These are phyloP conservation scores for Pheosia gnoma DNA, from an alignment of 2,888 invertebrate genomes.

Conservation along the genomic window DNA sequence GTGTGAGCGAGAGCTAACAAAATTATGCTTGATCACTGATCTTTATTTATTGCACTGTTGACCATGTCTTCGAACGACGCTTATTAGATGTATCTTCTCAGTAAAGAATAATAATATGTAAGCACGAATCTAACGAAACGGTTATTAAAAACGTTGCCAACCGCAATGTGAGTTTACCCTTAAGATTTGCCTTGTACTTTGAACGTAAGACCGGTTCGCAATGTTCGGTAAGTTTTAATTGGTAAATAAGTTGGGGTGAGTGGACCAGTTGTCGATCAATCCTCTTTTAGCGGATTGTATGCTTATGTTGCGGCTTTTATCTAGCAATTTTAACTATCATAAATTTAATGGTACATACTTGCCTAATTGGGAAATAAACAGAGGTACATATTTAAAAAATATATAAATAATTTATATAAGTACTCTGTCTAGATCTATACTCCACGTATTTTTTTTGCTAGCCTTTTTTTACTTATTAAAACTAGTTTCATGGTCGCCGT, in stretches of 20 bases:
- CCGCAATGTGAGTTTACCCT: background rate
- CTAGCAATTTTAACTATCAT: background rate
- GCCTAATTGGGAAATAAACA: no score
- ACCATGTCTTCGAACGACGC: no score
- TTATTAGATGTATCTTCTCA: no score
- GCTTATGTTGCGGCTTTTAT: background rate
- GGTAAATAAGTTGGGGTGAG: slow-evolving; percentile 21
- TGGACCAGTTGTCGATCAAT: slow-evolving; percentile 5
- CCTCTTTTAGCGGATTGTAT: slow-evolving; percentile 6
- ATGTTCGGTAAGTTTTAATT: slow-evolving; percentile 22
- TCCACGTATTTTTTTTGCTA: no score
- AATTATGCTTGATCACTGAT: background rate
- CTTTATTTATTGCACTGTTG: no score
- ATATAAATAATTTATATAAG: no score
- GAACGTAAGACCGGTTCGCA: slow-evolving; percentile 22
- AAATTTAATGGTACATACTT: no score
- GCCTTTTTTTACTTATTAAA: no score
- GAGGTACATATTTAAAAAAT: no score
- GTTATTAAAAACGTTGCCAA: background rate
- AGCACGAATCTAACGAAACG: background rate
- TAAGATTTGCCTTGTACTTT: slow-evolving; percentile 22
- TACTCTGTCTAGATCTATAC: no score
- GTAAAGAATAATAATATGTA: no score
- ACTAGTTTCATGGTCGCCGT: background rate
- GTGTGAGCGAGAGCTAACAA: no score